Conservation (phyloP, 2,888 invertebrate genomes). For the Eupithecia subfuscata region DNA sequence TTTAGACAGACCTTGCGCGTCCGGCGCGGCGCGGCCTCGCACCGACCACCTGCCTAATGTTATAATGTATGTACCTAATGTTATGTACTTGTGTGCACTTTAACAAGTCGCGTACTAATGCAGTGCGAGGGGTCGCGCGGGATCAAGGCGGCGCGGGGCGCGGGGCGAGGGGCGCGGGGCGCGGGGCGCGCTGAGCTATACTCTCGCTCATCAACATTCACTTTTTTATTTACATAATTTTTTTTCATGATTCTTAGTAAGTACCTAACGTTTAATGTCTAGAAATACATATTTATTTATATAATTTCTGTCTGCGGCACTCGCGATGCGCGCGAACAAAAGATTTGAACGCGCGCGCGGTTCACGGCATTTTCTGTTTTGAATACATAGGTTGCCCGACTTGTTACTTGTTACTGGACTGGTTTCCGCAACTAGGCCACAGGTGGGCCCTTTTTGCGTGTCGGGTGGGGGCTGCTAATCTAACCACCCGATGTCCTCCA, state of each 20-base stretch:
- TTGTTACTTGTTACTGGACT: too few species aligned
- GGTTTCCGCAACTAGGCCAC: too few species aligned
- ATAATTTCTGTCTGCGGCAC: too few species aligned
- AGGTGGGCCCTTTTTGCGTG: too few species aligned
- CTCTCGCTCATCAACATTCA: background rate
- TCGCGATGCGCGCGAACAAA: slow-evolving; percentile 37
- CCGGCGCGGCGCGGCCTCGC: background rate
- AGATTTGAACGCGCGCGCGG: slow-evolving; percentile 53
- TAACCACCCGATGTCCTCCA: too few species aligned
- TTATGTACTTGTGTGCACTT: background rate
- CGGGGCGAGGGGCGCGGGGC: background rate
- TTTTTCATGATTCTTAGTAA: too few species aligned
- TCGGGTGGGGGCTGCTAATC: too few species aligned
- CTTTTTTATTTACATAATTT: background rate
- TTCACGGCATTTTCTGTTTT: background rate
- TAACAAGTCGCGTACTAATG: background rate
- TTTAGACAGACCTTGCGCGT: background rate
- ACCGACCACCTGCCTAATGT: background rate
- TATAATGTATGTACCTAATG: background rate
- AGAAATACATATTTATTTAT: too few species aligned
- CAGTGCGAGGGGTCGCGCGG: background rate
- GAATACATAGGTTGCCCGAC: too few species aligned
- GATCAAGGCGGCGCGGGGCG: background rate
- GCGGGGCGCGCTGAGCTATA: too few species aligned
- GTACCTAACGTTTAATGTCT: too few species aligned